Evolutionary conservation across 2,797 vertebrate species (phyloP).

Genomic region (Eospalax fontanierii): DNA sequence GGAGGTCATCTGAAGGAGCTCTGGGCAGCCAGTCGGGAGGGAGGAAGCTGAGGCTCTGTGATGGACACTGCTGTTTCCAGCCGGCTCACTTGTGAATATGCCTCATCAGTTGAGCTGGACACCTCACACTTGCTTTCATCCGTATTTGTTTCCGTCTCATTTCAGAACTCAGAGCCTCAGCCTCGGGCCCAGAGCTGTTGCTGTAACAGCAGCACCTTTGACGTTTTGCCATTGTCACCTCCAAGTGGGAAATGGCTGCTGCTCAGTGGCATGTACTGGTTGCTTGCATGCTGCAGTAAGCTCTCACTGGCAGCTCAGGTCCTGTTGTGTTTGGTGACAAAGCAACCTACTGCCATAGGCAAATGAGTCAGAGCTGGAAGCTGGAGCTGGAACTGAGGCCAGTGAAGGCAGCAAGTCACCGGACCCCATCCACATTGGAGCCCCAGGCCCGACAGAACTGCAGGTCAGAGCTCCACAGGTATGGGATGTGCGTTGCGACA

Average conservation of each 20-base stretch:
- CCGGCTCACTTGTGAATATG: conserved; percentile 63
- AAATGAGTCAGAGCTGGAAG: background rate
- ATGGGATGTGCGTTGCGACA: background rate
- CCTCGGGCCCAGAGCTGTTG: conserved; percentile 69
- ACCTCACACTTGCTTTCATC: conserved; percentile 70
- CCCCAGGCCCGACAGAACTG: background rate
- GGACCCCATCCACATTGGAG: background rate
- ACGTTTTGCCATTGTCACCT: conserved; percentile 74
- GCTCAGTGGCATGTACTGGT: conserved; percentile 80
- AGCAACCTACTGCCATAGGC: background rate
- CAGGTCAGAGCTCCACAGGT: background rate
- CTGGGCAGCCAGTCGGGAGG: background rate
- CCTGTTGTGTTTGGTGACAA: background rate
- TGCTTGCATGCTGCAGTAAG: background rate
- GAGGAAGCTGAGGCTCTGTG: background rate
- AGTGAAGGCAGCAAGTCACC: background rate
- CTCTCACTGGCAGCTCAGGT: background rate
- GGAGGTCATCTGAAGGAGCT: conserved; percentile 95
- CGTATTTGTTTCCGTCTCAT: conserved; percentile 77
- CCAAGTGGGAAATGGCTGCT: conserved; percentile 68
- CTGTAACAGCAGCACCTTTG: conserved; percentile 69
- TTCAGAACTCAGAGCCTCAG: conserved; percentile 79
- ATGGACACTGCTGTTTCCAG: conserved; percentile 75
- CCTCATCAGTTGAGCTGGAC: conserved; percentile 80
- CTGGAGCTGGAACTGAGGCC: background rate